Evolutionary conservation across 2,797 vertebrate genomes (phyloP), one percentile per base, ranked within the genome.

Genomic region (Hapalemur alaotrensis): DNA sequence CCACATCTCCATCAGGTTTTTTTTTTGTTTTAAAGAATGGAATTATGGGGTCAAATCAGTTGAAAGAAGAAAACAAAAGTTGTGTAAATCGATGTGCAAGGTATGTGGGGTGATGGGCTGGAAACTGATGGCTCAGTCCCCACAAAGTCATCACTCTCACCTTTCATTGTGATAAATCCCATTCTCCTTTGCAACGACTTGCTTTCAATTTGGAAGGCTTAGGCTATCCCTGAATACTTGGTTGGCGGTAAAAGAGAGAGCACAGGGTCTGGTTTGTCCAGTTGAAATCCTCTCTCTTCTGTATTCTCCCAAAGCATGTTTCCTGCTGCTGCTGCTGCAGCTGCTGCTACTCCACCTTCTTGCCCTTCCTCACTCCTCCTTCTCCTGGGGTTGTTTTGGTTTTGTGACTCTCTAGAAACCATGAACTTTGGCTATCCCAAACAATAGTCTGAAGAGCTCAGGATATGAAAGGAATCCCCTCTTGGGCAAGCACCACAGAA

Each of bases 31-130:
- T 35, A 35, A 69, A 30, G 22, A 83, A 91, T 59, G n/a, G 13
- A 87, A 93, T 76, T 61, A 87, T 5, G 17, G 32, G 41, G 22
- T 35, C 1, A 28, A 93, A 50, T 2, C 25, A 41, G 72, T 0
- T 59, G 22, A 82, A 80, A 90, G 57, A 88, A n/a, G 83, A 92
- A 90, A 97, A 76, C n/a, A 67, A 89, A 91, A 92, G 46, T 85
- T 73, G 20, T 67, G 35, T 46, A 75, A 70, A 70, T 46, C 7
- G 78, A 54, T 1, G 4, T 69, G n/a, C 38, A 85, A 82, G 38
- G 15, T 43, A 48, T 57, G 28, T 13, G 41, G 4, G 2, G 4
- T 76, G 67, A 84, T 18, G 10, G 20, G 35, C 17, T 50, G 32
- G 52, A 88, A 86, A 83, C 28, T 2, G 48, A 81, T 3, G 30